A percentile compares a stretch with the other conserved stretches of the same genome.
Evolutionary conservation across 2,797 vertebrate species (phyloP).

Genomic region (Heterohyrax brucei): DNA sequence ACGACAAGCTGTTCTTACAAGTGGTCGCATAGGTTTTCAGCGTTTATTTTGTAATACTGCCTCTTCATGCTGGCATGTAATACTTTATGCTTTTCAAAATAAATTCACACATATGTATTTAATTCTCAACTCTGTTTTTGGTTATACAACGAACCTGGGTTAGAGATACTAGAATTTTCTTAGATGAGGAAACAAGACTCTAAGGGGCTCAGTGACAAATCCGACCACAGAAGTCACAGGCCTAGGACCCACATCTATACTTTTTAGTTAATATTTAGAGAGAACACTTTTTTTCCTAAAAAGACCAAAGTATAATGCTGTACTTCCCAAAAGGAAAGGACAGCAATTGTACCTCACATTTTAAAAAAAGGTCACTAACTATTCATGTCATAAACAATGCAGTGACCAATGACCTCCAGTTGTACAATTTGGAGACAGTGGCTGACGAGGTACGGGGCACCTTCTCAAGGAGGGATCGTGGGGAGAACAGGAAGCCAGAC

Average conservation of each 20-base stretch:
- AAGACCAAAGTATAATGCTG: constrained; percentile 1
- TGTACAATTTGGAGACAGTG: constrained; percentile 9
- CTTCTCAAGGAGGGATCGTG: background rate
- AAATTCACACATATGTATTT: background rate
- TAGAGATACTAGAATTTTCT: background rate
- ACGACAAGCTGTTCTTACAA: constrained; percentile 20
- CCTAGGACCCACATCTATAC: background rate
- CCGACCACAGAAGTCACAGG: constrained; percentile 1
- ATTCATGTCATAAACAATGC: constrained; percentile 20
- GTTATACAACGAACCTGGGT: background rate
- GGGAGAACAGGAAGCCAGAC: background rate
- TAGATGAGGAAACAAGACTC: constrained; percentile 2
- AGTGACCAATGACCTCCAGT: constrained; percentile 28
- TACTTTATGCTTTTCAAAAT: constrained; percentile 35
- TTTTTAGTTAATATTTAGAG: constrained; percentile 51
- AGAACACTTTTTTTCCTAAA: constrained; percentile 41
- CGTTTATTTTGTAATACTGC: background rate
- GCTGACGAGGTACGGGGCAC: background rate
- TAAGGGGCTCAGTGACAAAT: background rate
- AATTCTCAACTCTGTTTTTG: constrained; percentile 30
- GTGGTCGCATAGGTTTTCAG: background rate
- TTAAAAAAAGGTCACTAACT: background rate
- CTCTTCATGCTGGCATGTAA: background rate
- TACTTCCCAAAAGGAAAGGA: constrained; percentile 53
- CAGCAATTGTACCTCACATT: background rate